These are phyloP conservation scores for Globicephala melas DNA, from an alignment of 2,113 vertebrate species.

Conservation along the genomic window DNA sequence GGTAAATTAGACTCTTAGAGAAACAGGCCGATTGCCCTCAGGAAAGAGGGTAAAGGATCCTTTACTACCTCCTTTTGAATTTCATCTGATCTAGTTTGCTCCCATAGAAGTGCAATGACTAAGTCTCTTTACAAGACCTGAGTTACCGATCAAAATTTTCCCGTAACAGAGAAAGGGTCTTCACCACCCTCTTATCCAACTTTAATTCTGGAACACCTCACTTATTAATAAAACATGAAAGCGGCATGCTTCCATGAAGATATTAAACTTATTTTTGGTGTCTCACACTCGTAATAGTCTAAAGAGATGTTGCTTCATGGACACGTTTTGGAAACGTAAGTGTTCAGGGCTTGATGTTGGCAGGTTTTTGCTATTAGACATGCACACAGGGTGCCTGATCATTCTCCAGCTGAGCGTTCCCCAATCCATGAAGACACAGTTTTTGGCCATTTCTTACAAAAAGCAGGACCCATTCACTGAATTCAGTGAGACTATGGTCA, in stretches of 20 bases:
- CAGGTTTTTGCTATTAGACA: conserved; percentile 11
- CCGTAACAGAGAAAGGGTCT: background rate
- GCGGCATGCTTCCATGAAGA: background rate
- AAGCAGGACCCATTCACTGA: background rate
- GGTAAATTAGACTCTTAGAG: conserved; percentile 67
- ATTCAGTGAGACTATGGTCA: background rate
- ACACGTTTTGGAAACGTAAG: background rate
- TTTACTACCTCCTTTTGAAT: conserved; percentile 12
- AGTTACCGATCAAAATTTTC: background rate
- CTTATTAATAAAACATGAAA: background rate
- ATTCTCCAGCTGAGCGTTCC: background rate
- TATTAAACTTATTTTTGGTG: background rate
- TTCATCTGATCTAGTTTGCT: conserved; percentile 46
- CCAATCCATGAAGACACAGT: background rate
- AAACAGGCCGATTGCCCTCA: conserved; percentile 54
- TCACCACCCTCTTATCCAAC: background rate
- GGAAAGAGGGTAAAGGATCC: conserved; percentile 54
- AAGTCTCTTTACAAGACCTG: background rate
- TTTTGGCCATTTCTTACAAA: background rate
- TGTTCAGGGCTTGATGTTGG: background rate
- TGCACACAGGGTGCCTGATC: background rate
- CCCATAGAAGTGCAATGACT: background rate
- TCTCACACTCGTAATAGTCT: background rate
- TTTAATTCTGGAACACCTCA: background rate
- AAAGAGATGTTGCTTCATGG: background rate